Evolutionary conservation across 2,113 vertebrate species (phyloP), one percentile per base, ranked within the genome.

Genomic region (Tetrao urogallus): DNA sequence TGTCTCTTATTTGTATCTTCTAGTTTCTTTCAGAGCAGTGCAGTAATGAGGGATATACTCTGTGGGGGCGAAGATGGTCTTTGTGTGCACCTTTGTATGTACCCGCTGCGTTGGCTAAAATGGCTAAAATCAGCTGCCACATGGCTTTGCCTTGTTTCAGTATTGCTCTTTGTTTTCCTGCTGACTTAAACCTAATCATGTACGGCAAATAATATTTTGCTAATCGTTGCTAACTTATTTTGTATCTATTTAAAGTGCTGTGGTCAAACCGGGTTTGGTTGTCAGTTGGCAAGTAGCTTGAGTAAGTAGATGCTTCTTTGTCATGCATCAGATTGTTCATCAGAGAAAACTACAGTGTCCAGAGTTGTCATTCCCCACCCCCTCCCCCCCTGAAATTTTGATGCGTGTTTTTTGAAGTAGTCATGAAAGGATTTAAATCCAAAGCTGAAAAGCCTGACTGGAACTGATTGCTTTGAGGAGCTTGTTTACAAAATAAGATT

Each of bases 401-500:
- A 91, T 92, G 82, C 78, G 24, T 92, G 82, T 57, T 84, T 52
- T 67, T 87, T 96, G 70, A 69, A 93, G 88, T 63, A 88, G 32
- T 94, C 85, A 92, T 96, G 91, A 93, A 95, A 96, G 83, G 89
- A 95, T 93, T 96, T 97, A 88, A 94, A 96, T 96, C 86, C 61
- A 90, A 70, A 95, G 78, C 94, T 92, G 94, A 88, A 93, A 94
- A 92, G 81, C 89, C 89, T 96, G 82, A 92, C 87, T 96, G 94
- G 92, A 97, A 97, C 94, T 93, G 94, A 96, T 97, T 97, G 91
- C 81, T 88, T 94, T 97, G 61, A 88, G 82, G 52, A 88, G 94
- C 82, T 95, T 94, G 74, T 97, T 94, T 91, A 95, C 88, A 92
- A 91, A 89, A 95, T 97, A 91, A 0, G 38, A 93, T 75, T 65